A percentile compares a stretch with the other conserved stretches of the same genome.
Evolutionary conservation across 1,140 invertebrate species (phyloP).

Genomic region (Himalopsyche phryganea): DNA sequence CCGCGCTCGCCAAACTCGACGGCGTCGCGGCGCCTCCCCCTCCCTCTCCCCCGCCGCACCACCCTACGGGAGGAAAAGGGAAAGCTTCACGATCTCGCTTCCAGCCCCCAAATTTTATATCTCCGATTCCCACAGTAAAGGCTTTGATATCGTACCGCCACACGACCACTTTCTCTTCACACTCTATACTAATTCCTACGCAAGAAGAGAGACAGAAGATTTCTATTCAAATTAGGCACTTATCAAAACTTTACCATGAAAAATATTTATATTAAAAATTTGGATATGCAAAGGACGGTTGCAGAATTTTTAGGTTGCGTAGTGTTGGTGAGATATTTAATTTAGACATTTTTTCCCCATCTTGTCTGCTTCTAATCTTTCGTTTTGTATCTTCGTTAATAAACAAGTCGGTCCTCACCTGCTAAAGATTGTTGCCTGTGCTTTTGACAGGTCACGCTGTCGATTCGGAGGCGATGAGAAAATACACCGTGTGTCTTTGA

Average conservation of each 20-base stretch:
- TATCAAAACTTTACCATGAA: neutral
- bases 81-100: slow-evolving; percentile 9
- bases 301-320: neutral
- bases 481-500: no score
- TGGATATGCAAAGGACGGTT: slow-evolving; percentile 14
- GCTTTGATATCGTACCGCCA: slow-evolving; percentile 12
- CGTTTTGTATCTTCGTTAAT: slow-evolving; percentile 6
- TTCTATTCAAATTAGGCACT: neutral
- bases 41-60: slow-evolving; percentile 13
- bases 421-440: slow-evolving; percentile 4
- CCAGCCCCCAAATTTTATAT: slow-evolving; percentile 15
- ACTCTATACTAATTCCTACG: neutral
- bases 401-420: neutral
- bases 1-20: slow-evolving; percentile 24
- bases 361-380: slow-evolving; percentile 25
- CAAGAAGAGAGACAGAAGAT: neutral
- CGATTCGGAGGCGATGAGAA: no score
- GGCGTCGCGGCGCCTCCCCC: slow-evolving; percentile 27
- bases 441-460: neutral
- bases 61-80: slow-evolving; percentile 15
- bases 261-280: slow-evolving; percentile 21
- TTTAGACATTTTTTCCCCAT: neutral
- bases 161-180: neutral
- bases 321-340: neutral
- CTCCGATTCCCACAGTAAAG: slow-evolving; percentile 4